A percentile compares a stretch with the other conserved stretches of the same genome.
phyloP scores from a whole-genome alignment of 2,797 vertebrate species.

The Paramormyrops hopkinsi region DNA sequence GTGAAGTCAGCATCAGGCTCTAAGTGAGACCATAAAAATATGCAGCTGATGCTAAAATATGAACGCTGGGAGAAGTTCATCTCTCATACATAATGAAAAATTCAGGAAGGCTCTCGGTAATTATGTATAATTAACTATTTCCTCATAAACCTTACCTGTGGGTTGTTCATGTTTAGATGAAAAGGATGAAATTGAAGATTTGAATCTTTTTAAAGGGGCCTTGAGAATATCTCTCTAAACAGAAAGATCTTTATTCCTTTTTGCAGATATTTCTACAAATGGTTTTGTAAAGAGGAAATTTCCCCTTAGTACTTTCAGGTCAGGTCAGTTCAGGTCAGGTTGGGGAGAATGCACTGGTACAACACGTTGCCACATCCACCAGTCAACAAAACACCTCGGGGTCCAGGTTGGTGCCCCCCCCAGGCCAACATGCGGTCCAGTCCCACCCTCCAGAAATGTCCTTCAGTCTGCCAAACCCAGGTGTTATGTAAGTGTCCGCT shows the following conservation, averaged over 20 bases:
- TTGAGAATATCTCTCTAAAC: background rate
- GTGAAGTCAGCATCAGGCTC: background rate
- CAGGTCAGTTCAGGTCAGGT: background rate
- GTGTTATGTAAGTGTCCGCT: background rate
- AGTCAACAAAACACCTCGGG: background rate
- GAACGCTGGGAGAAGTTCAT: background rate
- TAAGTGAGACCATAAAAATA: background rate
- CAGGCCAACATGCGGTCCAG: background rate
- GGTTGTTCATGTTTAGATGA: background rate
- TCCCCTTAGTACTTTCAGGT: background rate
- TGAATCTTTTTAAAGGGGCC: slow-evolving; percentile 1
- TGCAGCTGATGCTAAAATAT: background rate
- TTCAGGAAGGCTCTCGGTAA: background rate
- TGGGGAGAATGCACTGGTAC: background rate
- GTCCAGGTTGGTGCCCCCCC: background rate
- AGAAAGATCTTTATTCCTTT: background rate
- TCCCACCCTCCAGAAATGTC: background rate
- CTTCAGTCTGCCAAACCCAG: background rate
- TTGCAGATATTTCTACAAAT: background rate
- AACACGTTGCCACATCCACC: background rate
- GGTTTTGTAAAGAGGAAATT: background rate
- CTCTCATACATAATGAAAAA: background rate
- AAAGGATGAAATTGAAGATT: background rate
- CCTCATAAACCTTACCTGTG: background rate
- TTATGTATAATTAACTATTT: slow-evolving; percentile 2